A percentile compares a stretch with the other conserved stretches of the same genome.
Conservation (phyloP, 2,797 vertebrate species). For the Holocentrus rufus region DNA sequence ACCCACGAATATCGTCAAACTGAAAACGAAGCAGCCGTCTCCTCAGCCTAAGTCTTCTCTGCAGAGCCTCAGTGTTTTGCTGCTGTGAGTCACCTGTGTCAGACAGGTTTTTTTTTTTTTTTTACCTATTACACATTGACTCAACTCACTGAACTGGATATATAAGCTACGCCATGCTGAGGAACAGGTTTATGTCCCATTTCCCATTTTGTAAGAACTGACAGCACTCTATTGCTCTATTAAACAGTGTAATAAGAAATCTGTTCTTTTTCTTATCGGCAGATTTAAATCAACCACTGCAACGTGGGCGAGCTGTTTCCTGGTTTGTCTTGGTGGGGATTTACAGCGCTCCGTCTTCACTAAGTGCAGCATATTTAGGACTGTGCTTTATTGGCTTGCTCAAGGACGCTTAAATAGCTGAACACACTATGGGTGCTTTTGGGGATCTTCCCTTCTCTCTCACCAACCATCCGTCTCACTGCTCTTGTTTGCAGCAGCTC, state of each 20-base stretch:
- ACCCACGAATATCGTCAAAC: constrained; percentile 17
- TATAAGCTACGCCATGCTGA: neutral
- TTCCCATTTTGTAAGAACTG: neutral
- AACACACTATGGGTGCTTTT: neutral
- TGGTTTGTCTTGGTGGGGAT: neutral
- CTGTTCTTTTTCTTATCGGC: no score
- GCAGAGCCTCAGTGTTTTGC: neutral
- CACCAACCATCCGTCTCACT: no score
- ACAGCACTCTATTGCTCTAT: neutral
- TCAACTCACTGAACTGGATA: constrained; percentile 18
- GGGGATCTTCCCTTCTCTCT: neutral
- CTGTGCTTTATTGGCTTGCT: neutral
- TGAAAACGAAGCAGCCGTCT: neutral
- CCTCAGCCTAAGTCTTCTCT: neutral
- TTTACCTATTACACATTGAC: neutral
- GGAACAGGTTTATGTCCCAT: neutral
- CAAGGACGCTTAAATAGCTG: neutral
- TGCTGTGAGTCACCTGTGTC: neutral
- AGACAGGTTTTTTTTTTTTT: neutral
- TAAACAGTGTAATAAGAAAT: neutral
- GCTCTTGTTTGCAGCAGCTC: constrained; percentile 9
- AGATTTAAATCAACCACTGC: no score
- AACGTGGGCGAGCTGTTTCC: no score
- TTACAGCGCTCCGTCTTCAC: constrained; percentile 1
- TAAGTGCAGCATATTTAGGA: constrained; percentile 1